Evolutionary conservation across 2,888 invertebrate species (phyloP).

Genomic region (Volucella inflata): DNA sequence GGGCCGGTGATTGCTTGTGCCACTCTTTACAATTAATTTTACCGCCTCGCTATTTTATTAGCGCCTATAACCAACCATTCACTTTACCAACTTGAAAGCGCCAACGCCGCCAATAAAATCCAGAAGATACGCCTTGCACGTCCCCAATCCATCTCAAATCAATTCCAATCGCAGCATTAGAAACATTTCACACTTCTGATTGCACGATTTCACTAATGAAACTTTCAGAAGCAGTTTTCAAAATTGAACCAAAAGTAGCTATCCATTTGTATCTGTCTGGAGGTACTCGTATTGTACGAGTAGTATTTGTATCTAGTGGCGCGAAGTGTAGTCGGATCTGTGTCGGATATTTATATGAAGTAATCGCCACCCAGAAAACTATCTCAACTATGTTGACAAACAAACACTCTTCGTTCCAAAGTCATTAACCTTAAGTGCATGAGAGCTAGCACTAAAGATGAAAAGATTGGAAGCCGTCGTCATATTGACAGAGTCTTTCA

Average conservation of each 20-base stretch:
- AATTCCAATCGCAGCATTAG: slow-evolving; percentile 47
- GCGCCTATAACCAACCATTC: too few species aligned
- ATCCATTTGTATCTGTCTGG: too few species aligned
- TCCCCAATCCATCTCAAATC: slow-evolving; percentile 30
- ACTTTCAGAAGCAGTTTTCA: slow-evolving; percentile 52
- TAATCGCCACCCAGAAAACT: slow-evolving; percentile 57
- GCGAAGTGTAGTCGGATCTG: too few species aligned
- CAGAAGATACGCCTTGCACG: too few species aligned
- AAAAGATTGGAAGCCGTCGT: slow-evolving; percentile 46
- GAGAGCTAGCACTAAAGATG: slow-evolving; percentile 42
- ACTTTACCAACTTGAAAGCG: too few species aligned
- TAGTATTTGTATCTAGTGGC: too few species aligned
- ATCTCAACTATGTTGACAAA: slow-evolving; percentile 61
- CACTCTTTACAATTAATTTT: too few species aligned
- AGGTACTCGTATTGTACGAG: too few species aligned
- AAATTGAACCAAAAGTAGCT: slow-evolving; percentile 29
- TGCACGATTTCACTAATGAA: slow-evolving; percentile 33
- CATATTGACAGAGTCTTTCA: too few species aligned
- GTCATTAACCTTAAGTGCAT: slow-evolving; percentile 68
- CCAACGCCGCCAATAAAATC: too few species aligned
- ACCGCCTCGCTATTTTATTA: too few species aligned
- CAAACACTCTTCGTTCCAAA: slow-evolving; percentile 53
- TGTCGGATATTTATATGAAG: slow-evolving; percentile 27
- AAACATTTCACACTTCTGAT: slow-evolving; percentile 26
- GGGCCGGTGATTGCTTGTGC: too few species aligned